These are phyloP conservation scores for Thalassoma bifasciatum DNA, from an alignment of 2,113 vertebrate genomes.

Conservation along the genomic window DNA sequence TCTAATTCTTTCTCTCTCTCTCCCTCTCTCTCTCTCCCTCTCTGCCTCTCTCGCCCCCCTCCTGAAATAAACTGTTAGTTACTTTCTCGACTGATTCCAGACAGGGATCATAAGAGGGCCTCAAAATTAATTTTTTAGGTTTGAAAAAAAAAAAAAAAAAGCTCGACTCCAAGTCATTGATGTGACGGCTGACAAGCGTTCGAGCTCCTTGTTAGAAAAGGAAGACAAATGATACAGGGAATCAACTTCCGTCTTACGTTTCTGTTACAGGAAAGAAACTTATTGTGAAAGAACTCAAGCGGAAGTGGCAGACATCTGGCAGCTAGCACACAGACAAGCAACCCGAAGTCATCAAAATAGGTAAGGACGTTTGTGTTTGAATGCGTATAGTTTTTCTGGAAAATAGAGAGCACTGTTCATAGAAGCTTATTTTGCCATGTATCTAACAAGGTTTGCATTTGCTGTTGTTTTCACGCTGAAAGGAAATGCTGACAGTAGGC, in stretches of 20 bases:
- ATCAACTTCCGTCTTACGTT: too few species aligned
- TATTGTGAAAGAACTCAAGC: conserved; percentile 14
- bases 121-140: too few species aligned
- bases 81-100: too few species aligned
- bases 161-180: too few species aligned
- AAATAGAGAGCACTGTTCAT: neutral
- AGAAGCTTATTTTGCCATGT: neutral
- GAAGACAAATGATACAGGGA: neutral
- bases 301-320: conserved; percentile 3
- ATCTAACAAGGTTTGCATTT: neutral
- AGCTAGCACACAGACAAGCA: conserved; percentile 1
- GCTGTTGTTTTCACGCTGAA: neutral
- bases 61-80: too few species aligned
- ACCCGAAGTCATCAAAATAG: neutral
- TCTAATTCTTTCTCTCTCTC: too few species aligned
- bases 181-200: too few species aligned
- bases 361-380: conserved; percentile 3
- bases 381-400: neutral
- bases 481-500: conserved; percentile 4
- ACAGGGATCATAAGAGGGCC: too few species aligned
- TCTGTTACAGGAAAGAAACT: neutral
- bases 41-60: too few species aligned
- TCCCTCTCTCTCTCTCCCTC: too few species aligned
- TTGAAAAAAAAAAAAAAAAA: too few species aligned
- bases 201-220: neutral